These are phyloP conservation scores for Plectropomus leopardus DNA, from an alignment of 2,113 vertebrate species.

Conservation along the genomic window DNA sequence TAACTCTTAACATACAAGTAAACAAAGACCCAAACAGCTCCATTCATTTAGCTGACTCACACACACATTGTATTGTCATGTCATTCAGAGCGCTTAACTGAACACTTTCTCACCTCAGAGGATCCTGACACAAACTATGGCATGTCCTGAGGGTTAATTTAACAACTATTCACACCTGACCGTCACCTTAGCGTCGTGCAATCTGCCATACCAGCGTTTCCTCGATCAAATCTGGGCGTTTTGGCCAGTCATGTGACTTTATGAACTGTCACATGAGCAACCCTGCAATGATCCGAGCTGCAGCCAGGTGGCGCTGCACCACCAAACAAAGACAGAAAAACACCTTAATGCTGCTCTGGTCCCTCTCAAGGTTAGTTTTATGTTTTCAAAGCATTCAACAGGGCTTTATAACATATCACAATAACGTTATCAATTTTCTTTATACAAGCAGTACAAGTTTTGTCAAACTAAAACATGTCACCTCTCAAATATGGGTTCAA, in stretches of 20 bases:
- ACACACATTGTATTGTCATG: background rate
- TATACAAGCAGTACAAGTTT: background rate
- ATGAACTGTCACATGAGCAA: constrained; percentile 42
- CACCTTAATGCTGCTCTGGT: background rate
- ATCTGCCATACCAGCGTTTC: background rate
- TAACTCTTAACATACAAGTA: background rate
- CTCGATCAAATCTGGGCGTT: background rate
- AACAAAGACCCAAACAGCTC: background rate
- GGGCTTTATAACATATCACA: too few relatives aligned
- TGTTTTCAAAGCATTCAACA: background rate
- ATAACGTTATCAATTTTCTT: background rate
- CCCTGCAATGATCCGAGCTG: rapidly evolving
- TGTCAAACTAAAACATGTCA: background rate
- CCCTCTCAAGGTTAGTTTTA: background rate
- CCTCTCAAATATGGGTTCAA: background rate
- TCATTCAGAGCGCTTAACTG: background rate
- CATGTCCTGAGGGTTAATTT: constrained; percentile 1
- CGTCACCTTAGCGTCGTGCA: background rate
- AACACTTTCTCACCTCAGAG: constrained; percentile 8
- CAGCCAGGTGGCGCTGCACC: constrained; percentile 42
- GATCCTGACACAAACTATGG: background rate
- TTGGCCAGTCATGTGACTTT: constrained; percentile 60
- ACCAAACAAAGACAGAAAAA: too few relatives aligned
- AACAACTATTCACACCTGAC: background rate
- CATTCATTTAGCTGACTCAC: constrained; percentile 24